These are phyloP conservation scores for Orthonychiurus folsomi DNA, from an alignment of 2,888 invertebrate genomes.

Conservation along the genomic window DNA sequence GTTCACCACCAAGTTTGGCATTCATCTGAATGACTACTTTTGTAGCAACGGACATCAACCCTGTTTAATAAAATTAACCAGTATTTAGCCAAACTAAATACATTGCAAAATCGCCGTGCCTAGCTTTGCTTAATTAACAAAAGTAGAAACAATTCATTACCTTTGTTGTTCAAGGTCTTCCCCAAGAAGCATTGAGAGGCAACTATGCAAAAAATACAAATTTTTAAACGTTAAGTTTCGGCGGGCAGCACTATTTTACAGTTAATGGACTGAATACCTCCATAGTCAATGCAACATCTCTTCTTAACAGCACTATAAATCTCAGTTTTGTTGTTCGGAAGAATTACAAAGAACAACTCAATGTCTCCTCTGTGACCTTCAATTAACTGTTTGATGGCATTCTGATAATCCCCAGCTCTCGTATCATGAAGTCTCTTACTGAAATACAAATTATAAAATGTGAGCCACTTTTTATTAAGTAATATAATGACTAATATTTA, in stretches of 20 bases:
- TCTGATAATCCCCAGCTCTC: slow-evolving; percentile 21
- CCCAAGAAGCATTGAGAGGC: slow-evolving; percentile 33
- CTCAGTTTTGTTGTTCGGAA: slow-evolving; percentile 21
- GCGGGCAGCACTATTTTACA: too few species aligned
- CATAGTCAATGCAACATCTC: slow-evolving; percentile 19
- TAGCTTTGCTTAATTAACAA: too few species aligned
- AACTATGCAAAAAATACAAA: slow-evolving; percentile 16
- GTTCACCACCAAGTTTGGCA: slow-evolving; percentile 82
- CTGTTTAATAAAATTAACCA: slow-evolving; percentile 4
- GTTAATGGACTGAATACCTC: too few species aligned
- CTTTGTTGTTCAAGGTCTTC: not conserved
- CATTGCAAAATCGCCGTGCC: too few species aligned
- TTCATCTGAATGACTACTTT: too few species aligned
- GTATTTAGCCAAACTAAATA: too few species aligned
- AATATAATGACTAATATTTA: too few species aligned
- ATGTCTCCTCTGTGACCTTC: slow-evolving; percentile 1
- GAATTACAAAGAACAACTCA: slow-evolving; percentile 19
- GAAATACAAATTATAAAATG: too few species aligned
- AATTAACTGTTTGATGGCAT: slow-evolving; percentile 20
- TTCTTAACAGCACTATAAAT: slow-evolving; percentile 25
- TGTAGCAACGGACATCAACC: slow-evolving; percentile 33
- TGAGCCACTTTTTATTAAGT: too few species aligned
- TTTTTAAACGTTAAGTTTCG: not conserved
- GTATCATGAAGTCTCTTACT: slow-evolving; percentile 14
- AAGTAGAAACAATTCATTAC: too few species aligned